These are phyloP conservation scores for Oscarella lobularis DNA, from an alignment of 37 sponge, comb jelly and placozoan species.

Conservation along the genomic window DNA sequence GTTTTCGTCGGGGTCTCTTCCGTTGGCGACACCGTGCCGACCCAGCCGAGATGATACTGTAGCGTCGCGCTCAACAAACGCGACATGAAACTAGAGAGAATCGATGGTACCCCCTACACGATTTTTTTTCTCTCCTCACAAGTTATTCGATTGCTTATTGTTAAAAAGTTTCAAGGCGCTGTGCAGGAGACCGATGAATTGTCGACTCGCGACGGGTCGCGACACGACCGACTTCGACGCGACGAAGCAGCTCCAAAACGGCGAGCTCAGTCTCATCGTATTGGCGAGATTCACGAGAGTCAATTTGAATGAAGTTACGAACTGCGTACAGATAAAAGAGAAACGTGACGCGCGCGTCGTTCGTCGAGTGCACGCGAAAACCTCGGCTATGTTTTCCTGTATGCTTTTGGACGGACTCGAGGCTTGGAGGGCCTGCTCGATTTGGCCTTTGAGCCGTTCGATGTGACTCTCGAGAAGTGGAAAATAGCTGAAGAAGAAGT, in stretches of 20 bases:
- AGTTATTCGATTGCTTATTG: no score
- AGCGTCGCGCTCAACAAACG: not conserved
- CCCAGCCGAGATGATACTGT: not conserved
- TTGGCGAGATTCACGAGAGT: not conserved
- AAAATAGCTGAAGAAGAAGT: constrained; percentile 59
- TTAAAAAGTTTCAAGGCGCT: not conserved
- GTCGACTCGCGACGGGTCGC: not conserved
- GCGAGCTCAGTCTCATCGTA: not conserved
- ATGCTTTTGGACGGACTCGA: not conserved
- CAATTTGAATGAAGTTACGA: not conserved
- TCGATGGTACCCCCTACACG: not conserved
- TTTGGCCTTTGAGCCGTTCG: constrained; percentile 27
- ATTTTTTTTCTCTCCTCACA: no score
- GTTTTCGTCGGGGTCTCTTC: not conserved
- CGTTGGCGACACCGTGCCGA: not conserved
- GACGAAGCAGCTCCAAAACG: not conserved
- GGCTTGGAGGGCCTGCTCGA: constrained; percentile 27
- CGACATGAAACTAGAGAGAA: not conserved
- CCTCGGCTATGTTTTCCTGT: not conserved
- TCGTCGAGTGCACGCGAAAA: no score
- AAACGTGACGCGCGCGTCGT: no score
- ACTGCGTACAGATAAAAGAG: not conserved
- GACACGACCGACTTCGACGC: not conserved
- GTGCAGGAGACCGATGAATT: not conserved
- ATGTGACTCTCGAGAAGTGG: constrained; percentile 51